A percentile compares a stretch with the other conserved stretches of the same genome.
Conservation (phyloP, 2,888 invertebrate genomes). For the Pseudeuparius sepicola region DNA sequence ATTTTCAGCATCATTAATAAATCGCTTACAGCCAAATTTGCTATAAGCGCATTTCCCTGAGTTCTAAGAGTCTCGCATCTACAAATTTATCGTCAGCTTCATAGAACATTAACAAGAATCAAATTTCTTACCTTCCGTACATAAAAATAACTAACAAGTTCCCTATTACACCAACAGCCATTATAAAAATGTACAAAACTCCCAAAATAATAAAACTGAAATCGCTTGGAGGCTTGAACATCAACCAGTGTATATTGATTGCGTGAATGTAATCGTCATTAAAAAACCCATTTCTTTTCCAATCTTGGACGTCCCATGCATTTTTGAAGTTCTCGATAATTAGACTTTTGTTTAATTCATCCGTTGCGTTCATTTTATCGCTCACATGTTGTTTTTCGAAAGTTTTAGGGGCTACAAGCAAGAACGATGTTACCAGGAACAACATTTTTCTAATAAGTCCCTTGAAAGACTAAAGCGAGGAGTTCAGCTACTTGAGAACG, state of each 20-base stretch:
- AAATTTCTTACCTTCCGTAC: conserved; percentile 54
- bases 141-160: conserved; percentile 62
- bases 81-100: conserved; percentile 17
- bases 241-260: conserved; percentile 65
- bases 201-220: conserved; percentile 51
- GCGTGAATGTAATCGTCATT: conserved; percentile 46
- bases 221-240: conserved; percentile 53
- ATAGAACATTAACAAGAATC: not conserved
- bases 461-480: too few species aligned
- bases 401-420: too few species aligned
- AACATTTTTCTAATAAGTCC: too few species aligned
- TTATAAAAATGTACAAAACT: conserved; percentile 51
- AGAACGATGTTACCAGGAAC: too few species aligned
- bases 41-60: conserved; percentile 63
- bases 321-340: conserved; percentile 28
- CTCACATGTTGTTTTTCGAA: too few species aligned
- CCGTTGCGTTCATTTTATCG: too few species aligned
- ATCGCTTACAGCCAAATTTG: conserved; percentile 68
- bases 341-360: too few species aligned
- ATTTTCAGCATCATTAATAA: conserved; percentile 62
- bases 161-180: conserved; percentile 56
- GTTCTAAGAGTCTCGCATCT: conserved; percentile 63
- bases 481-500: too few species aligned
- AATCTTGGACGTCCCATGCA: conserved; percentile 38
- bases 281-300: conserved; percentile 48